phyloP scores from a whole-genome alignment of 2,797 vertebrate species.

The Pangasius macronema region DNA sequence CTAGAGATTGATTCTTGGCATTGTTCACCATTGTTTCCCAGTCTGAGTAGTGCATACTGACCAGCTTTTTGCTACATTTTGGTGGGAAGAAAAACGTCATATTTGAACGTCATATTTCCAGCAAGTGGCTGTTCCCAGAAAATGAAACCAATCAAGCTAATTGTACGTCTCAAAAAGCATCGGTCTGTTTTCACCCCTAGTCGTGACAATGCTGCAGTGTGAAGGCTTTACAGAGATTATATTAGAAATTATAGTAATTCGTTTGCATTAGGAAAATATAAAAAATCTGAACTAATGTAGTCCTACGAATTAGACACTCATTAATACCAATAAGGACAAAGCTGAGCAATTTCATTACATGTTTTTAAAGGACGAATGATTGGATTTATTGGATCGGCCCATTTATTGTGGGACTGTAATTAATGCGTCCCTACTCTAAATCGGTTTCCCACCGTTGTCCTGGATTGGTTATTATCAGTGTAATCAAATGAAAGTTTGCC shows the following conservation, averaged over 20 bases:
- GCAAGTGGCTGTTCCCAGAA: background rate
- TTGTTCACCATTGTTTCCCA: background rate
- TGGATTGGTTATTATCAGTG: background rate
- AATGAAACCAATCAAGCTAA: background rate
- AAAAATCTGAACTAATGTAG: background rate
- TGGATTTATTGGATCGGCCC: background rate
- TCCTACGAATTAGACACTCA: background rate
- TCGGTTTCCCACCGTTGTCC: background rate
- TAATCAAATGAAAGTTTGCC: background rate
- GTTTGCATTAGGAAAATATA: background rate
- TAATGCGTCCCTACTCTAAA: background rate
- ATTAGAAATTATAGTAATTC: background rate
- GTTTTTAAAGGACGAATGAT: background rate
- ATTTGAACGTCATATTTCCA: background rate
- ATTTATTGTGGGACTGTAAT: background rate
- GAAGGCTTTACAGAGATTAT: background rate
- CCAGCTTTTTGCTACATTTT: background rate
- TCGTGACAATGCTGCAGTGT: background rate
- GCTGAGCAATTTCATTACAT: background rate
- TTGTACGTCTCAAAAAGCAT: background rate
- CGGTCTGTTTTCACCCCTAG: background rate
- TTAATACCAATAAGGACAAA: background rate
- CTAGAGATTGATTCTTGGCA: background rate
- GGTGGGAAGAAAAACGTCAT: too few relatives aligned
- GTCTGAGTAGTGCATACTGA: background rate